Base-by-base conservation (phyloP, 2,888 invertebrate genomes). In the Pollenia labialis region DNA sequence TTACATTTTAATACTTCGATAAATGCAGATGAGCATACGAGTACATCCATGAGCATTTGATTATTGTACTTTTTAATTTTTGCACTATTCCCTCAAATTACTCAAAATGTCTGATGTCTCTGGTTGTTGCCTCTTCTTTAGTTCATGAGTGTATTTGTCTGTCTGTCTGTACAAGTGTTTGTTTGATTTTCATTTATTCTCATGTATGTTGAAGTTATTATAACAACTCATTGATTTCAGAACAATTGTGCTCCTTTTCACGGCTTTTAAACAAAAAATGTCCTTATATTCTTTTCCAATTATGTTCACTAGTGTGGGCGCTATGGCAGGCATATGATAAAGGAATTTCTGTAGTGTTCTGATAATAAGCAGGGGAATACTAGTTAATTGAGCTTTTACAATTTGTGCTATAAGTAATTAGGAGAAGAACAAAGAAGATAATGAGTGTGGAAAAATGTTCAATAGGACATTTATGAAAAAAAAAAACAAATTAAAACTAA, bases 161-260 rank as follows among this genome's bases (percentile, higher is more conserved):
- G 56, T 18, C 48, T 42, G 18, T 11, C 11, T 66, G 48, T 12
- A 11, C 9, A 14, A 18, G 2, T 66, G 42, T 32, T 76, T 54
- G 18, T 2, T 54, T 23, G n/a, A 40, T 44, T 32, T 6, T 6
- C 32, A 32, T 64, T n/a, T 32, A 0, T 18, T 16, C 1, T 46
- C n/a, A 23, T 6, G 10, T 32, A 32, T 6, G 7, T 23, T 50
- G 48, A 56, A 76, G 71, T 77, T 81, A 66, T 81, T 81, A 75
- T 81, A 76, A 76, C 76, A 81, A 52, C 66, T 76, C 85, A 76
- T 81, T 81, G 85, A 81, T 75, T 81, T 76, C 80, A 80, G 42
- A 77, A 75, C 81, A 81, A 85, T 64, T 52, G 62, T 32, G 50
- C 50, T 85, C 56, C 69, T 76, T 75, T 74, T 76, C 46, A 60